Base-by-base conservation (phyloP, 2,888 invertebrate species). In the Palloptera scutellata region DNA sequence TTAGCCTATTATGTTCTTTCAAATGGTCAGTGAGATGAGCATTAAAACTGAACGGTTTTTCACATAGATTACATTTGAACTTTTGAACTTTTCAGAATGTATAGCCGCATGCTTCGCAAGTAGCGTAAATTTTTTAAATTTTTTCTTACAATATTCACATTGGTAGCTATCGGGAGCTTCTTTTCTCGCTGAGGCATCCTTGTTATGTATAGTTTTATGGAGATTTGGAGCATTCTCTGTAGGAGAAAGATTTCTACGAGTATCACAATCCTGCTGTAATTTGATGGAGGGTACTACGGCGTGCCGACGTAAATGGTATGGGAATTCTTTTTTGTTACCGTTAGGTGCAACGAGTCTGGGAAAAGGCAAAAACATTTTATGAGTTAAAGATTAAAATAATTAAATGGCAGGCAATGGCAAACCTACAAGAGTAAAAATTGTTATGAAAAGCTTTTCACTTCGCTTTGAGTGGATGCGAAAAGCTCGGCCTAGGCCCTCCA, bases 71-170 rank as follows among this genome's bases (percentile, higher is more conserved):
- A 78, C 89, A 89, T 3, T 75, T 66, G 61, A 69, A 73, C 48
- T 64, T n/a, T 61, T 43, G 1, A 61, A 13, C 57, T 63, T 64
- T 10, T 69, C 67, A 65, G 69, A 68, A 69, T 81, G 81, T 40
- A 79, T 80, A 61, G 77, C 73, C 75, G 84, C 82, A 74, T 88
- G 87, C 13, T 85, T 81, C 8, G 86, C 85, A 0, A 89, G 78
- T 4, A 88, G 87, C 60, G 87, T 85, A 55, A 84, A 83, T 73
- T 87, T 88, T 6, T 78, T 81, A 76, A 88, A 90, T 40, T 81
- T 83, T 73, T 86, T 83, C n/a, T 85, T 80, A 78, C 90, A 90
- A 57, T 87, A 81, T 1, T 84, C 74, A 78, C 90, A 90, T 74
- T 83, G 82, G 66, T 82, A 84, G 6, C 75, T 75, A 9, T 75